A percentile compares a stretch with the other conserved stretches of the same genome.
phyloP scores from a whole-genome alignment of 35 echinoderm and acorn worm species.

The Apostichopus japonicus region DNA sequence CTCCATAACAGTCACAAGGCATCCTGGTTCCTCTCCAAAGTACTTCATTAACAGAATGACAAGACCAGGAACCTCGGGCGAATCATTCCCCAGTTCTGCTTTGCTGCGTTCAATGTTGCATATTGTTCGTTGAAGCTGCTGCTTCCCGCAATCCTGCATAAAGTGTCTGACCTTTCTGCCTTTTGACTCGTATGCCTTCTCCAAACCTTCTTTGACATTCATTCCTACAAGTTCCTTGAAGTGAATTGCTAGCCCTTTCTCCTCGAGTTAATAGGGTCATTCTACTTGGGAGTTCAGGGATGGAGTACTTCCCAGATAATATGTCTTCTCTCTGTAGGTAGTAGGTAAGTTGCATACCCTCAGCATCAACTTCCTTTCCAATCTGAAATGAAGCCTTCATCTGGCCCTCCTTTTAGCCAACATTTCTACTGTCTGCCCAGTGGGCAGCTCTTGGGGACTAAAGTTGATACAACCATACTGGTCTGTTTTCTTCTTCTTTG shows the following conservation, averaged over 20 bases:
- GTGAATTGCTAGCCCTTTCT: neutral
- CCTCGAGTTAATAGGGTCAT: constrained; percentile 6
- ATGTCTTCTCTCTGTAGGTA: constrained; percentile 27
- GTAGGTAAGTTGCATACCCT: constrained; percentile 1
- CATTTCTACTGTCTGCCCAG: neutral
- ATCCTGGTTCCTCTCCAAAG: neutral
- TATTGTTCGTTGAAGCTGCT: neutral
- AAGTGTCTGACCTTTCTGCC: neutral
- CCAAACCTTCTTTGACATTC: neutral
- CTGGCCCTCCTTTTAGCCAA: neutral
- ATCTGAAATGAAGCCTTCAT: neutral
- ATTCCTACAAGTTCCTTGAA: constrained; percentile 46
- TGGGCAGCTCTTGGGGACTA: constrained; percentile 24
- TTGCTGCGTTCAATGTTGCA: neutral
- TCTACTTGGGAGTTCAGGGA: neutral
- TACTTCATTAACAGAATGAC: constrained; percentile 28
- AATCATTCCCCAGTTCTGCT: constrained; percentile 34
- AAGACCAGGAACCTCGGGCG: neutral
- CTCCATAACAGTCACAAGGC: constrained; percentile 17
- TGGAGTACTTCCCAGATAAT: neutral
- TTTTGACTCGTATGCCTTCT: neutral
- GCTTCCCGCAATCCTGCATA: neutral
- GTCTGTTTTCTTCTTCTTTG: neutral
- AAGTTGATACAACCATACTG: constrained; percentile 38
- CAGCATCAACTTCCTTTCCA: neutral